phyloP scores from a whole-genome alignment of 2,797 vertebrate species.

The Pygocentrus nattereri region DNA sequence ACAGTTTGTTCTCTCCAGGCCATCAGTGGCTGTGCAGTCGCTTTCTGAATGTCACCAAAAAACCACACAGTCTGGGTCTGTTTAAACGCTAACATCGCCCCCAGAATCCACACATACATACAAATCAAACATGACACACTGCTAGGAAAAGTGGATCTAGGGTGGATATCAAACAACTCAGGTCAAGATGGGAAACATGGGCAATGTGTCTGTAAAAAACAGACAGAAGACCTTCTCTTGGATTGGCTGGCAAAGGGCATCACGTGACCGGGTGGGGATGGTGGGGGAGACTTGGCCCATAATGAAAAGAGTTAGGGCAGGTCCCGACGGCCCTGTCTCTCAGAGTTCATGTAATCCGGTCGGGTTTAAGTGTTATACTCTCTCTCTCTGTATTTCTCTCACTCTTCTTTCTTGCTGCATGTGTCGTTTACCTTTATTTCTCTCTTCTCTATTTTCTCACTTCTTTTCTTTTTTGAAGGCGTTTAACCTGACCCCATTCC shows the following conservation, averaged over 20 bases:
- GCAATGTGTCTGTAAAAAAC: slow-evolving; percentile 1
- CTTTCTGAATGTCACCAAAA: slow-evolving; percentile 19
- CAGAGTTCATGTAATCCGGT: slow-evolving; percentile 66
- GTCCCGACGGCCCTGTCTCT: slow-evolving; percentile 65
- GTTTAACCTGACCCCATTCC: slow-evolving; percentile 25
- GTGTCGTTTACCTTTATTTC: slow-evolving; percentile 1
- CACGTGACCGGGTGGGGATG: slow-evolving; percentile 80
- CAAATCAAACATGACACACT: slow-evolving; percentile 38
- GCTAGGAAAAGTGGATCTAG: background rate
- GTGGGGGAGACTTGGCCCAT: slow-evolving; percentile 62
- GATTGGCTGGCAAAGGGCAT: slow-evolving; percentile 68
- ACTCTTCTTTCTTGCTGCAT: slow-evolving; percentile 14
- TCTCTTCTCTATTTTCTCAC: slow-evolving; percentile 21
- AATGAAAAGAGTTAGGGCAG: slow-evolving; percentile 58
- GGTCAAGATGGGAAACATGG: background rate
- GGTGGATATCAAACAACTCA: background rate
- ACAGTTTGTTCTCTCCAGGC: slow-evolving; percentile 33
- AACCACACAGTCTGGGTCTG: background rate
- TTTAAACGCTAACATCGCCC: background rate
- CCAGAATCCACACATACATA: slow-evolving; percentile 2
- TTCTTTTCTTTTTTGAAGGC: slow-evolving; percentile 4
- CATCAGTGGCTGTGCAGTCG: slow-evolving; percentile 48
- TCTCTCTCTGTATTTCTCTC: slow-evolving; percentile 28
- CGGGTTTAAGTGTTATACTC: slow-evolving; percentile 50
- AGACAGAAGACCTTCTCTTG: background rate